Base-by-base conservation (phyloP, 2,113 vertebrate genomes). In the Garra rufa region DNA sequence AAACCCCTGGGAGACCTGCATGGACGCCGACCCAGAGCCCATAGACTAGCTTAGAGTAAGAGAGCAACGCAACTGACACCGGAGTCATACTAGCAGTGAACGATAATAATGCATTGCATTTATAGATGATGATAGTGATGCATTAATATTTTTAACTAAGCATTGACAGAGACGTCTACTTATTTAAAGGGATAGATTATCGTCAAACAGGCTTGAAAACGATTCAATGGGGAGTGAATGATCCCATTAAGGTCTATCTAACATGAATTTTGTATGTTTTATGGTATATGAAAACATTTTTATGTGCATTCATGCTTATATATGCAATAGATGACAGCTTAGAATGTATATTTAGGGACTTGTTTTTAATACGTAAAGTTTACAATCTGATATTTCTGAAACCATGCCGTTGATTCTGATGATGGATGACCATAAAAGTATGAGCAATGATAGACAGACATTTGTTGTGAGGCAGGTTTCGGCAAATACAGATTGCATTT, bases 1-100 rank as follows among this genome's bases (percentile, higher is more conserved):
- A 87, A 98, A 99, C 91, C 98, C 98, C 38, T 99, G 98, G 98
- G 98, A 99, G 92, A 96, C 96, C 80, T 99, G 98, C 94, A 98
- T 99, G 98, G 98, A 99, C 0, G 97, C 97, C 0, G 97, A 98
- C 24, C 97, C 96, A 0, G 97, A 99, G 80, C 87, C 92, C 81
- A 89, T 92, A 44, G 95, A 95, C 89, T 95, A 94, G 89, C 15
- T 9, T 8, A 19, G 26, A 30, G 76, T 59, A 46, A 74, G 34
- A 69, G 65, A 17, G 9, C 30, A 69, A 41, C 43, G 24, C 26
- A 71, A 15, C 70, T 48, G 71, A 59, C 67, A 57, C 41, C 44
- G 48, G 48, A 55, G 46, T 55, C 50, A 55, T 11, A 17, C 28
- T 38, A 55, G 28, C 34, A 43, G n/a, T 4, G 19, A 77, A 59